Evolutionary conservation across 2,888 invertebrate genomes (phyloP), one percentile per base, ranked within the genome.

Genomic region (Malachius bipustulatus): DNA sequence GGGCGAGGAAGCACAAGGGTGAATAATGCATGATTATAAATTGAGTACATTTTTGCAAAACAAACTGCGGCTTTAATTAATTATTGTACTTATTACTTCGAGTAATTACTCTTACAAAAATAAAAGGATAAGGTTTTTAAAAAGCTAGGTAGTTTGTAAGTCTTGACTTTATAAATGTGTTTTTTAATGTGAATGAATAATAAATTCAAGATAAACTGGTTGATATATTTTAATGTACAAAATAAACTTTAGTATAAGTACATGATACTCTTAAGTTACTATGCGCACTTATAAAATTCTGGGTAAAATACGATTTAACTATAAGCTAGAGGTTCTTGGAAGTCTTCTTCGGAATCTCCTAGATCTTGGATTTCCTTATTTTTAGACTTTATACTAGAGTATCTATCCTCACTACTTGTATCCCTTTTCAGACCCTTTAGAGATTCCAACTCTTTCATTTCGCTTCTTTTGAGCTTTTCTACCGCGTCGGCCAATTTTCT

Each of bases 401-500:
- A 19, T 8, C n/a, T n/a, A 19, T 19, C 24, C 6, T 19, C 24
- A 19, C n/a, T 19, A 6, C 24, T 8, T n/a, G n/a, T 6, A 19
- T 19, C 24, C n/a, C 24, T 19, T 19, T 19, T n/a, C n/a, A 6
- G 6, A 6, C n/a, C n/a, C 24, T 19, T 19, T 19, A 19, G 6
- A 19, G 24, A 19, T 6, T 19, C n/a, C 24, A 19, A 6, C 24
- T 19, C 24, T n/a, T 19, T 19, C 24, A 19, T 19, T 6, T 19
- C n/a, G 6, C 24, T 19, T 6, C n/a, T n/a, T 19, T 19, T 19
- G 6, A 19, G 6, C n/a, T 19, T 19, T n/a, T 19, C 24, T 8
- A 19, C n/a, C 24, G 24, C 24, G n/a, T 19, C 24, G n/a, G 24
- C 24, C 24, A 19, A n/a, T 19, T 19, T 19, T n/a, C n/a, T 19